Evolutionary conservation across 2,797 vertebrate species (phyloP).

Genomic region (Sebastes matsubarae): DNA sequence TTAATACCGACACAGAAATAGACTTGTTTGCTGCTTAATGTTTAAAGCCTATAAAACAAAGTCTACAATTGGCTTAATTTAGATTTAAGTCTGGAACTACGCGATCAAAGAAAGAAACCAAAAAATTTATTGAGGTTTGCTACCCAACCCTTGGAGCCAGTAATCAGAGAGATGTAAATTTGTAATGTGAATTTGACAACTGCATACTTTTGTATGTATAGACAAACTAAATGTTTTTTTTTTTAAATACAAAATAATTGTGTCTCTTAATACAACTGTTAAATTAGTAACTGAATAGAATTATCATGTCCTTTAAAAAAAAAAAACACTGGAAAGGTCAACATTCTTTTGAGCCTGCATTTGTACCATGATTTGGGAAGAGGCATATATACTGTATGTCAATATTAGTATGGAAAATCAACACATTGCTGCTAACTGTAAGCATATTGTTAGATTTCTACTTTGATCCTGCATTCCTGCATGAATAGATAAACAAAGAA

Average conservation of each 20-base stretch:
- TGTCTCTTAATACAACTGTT: no score
- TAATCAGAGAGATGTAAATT: not conserved
- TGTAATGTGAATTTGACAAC: not conserved
- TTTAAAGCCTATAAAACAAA: not conserved
- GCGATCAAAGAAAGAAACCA: not conserved
- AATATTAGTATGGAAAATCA: not conserved
- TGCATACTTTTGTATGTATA: not conserved
- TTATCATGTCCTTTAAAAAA: not conserved
- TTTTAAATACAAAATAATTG: no score
- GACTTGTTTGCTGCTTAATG: not conserved
- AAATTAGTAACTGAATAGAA: not conserved
- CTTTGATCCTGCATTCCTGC: accelerated
- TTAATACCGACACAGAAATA: not conserved
- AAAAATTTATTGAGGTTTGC: not conserved
- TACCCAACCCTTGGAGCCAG: not conserved
- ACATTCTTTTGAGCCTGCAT: not conserved
- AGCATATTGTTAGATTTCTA: not conserved
- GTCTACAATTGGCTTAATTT: not conserved
- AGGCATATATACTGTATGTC: not conserved
- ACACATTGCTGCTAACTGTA: no score
- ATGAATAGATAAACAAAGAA: not conserved
- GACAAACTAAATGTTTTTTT: not conserved
- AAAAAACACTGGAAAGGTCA: not conserved
- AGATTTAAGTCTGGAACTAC: not conserved
- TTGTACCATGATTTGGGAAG: not conserved